Conservation (phyloP, 2,888 invertebrate species). For the Chouioia cunea region DNA sequence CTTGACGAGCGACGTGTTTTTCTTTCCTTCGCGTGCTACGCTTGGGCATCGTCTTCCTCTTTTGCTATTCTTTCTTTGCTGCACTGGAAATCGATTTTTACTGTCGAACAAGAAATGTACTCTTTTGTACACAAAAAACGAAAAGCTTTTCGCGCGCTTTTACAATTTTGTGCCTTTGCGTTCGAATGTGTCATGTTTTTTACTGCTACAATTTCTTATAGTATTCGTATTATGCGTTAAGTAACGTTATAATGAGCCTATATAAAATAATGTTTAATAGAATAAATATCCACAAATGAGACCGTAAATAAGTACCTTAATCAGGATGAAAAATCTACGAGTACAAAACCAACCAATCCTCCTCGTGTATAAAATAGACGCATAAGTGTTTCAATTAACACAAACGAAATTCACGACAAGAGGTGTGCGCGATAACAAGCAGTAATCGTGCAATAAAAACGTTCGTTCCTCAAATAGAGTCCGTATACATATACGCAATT, state of each 20-base stretch:
- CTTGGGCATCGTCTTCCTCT: background rate
- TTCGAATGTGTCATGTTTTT: no score
- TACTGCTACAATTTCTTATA: no score
- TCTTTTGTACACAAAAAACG: no score
- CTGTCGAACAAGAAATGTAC: background rate
- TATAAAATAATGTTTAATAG: no score
- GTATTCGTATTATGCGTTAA: no score
- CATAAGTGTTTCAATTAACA: conserved; percentile 36
- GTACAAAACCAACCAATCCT: background rate
- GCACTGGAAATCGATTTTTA: background rate
- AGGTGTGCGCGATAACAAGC: conserved; percentile 17
- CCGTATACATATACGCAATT: background rate
- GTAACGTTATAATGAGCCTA: no score
- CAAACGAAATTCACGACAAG: conserved; percentile 21
- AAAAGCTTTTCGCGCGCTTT: no score
- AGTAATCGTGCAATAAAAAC: conserved; percentile 19
- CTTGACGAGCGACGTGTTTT: conserved; percentile 9
- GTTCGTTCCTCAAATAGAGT: conserved; percentile 1
- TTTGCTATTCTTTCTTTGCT: conserved; percentile 9
- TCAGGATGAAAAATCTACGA: conserved; percentile 15
- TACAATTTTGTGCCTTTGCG: no score
- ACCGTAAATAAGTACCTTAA: background rate
- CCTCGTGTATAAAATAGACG: conserved; percentile 8
- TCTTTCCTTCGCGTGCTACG: background rate
- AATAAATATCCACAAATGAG: background rate